Evolutionary conservation across 2,888 invertebrate species (phyloP), one percentile per base, ranked within the genome.

Genomic region (Aspidiotus destructor): DNA sequence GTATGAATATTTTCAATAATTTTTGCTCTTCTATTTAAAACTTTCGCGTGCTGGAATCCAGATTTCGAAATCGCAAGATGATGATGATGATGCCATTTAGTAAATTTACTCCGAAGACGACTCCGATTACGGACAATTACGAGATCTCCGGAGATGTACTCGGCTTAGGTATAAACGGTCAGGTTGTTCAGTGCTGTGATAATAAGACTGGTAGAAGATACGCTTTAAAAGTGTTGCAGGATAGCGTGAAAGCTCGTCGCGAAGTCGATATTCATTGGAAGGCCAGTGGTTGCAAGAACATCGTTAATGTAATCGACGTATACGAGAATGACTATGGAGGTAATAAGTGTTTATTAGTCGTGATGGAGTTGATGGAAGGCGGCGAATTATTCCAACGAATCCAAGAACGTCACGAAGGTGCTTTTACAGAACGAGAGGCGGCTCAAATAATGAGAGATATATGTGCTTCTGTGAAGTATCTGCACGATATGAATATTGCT

Each of bases 301-400:
- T 99, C 75, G 99, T 99, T 8, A 88, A 90, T 78, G 86, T 90
- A 54, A 82, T 86, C 73, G 96, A 98, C 80, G 94, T 98, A 41
- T 99, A 95, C 78, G 96, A 97, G 80, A 99, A 99, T 79, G 84
- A 88, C n/a, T 95, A 96, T 76, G 87, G 88, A 72, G 90, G 89
- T 10, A 88, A 89, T 73, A 87, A 89, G 74, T 98, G 97, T 79
- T 83, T 99, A 2, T 83, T 99, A 8, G 93, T 99, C 52, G 89
- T 99, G n/a, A 99, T 99, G 98, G 99, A 99, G 83, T 95, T 96
- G 89, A 98, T 99, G 98, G 93, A 92, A 77, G 98, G 98, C 7
- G 98, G 98, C 0, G 98, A 99, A 78, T 81, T 99, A 70, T 99
- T 99, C 80, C 90, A 92, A 77, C 84, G 96, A 76, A 99, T 99